Evolutionary conservation across 2,797 vertebrate genomes (phyloP).

Genomic region (Macropus fuliginosus): DNA sequence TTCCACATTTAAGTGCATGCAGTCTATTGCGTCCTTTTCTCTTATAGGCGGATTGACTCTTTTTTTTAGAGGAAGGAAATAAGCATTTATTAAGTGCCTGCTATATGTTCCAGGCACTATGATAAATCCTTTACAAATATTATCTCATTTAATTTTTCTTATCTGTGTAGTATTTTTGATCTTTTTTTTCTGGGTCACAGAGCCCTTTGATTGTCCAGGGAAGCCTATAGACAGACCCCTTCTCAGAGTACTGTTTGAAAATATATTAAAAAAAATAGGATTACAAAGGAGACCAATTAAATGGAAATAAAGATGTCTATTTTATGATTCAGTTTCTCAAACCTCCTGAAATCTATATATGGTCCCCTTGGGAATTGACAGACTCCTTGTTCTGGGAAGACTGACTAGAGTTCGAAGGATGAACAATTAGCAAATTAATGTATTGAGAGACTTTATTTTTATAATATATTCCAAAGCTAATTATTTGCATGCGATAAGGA

Average conservation of each 20-base stretch:
- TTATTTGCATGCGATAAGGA: background rate
- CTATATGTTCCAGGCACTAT: background rate
- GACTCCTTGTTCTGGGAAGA: slow-evolving; percentile 41
- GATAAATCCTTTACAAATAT: background rate
- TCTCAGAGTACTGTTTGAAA: background rate
- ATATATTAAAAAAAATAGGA: background rate
- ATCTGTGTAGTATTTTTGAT: background rate
- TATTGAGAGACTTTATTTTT: background rate
- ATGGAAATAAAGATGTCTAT: background rate
- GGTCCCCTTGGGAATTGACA: background rate
- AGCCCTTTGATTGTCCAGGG: background rate
- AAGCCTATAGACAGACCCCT: background rate
- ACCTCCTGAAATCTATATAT: background rate
- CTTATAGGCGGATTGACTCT: background rate
- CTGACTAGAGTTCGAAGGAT: background rate
- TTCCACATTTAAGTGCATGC: background rate
- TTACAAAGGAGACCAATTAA: background rate
- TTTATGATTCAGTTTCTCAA: background rate
- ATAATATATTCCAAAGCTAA: background rate
- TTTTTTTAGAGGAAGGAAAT: background rate
- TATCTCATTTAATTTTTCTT: background rate
- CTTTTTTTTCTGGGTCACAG: background rate
- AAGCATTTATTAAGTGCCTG: background rate
- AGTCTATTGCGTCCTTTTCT: background rate
- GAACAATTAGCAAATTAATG: slow-evolving; percentile 24